A percentile compares a stretch with the other conserved stretches of the same genome.
phyloP scores from a whole-genome alignment of 2,113 vertebrate species.

The Tamias sibiricus region DNA sequence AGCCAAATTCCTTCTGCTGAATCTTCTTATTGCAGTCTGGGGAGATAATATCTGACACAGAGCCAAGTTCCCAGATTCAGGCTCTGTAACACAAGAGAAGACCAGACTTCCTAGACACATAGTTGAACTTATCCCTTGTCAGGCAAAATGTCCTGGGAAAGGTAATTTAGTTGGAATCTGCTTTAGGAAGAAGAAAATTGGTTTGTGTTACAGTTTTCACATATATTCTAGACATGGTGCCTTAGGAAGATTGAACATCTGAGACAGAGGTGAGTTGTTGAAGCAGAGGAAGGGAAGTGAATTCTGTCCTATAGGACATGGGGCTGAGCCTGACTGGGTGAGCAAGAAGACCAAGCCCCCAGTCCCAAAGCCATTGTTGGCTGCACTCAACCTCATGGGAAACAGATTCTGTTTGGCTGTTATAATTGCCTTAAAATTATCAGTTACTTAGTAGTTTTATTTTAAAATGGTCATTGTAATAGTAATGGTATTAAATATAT shows the following conservation, averaged over 20 bases:
- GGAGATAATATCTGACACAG: neutral
- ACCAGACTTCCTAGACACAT: no score
- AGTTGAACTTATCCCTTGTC: neutral
- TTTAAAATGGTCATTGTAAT: neutral
- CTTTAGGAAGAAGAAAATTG: neutral
- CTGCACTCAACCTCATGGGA: neutral
- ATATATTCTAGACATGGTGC: neutral
- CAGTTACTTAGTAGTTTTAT: neutral
- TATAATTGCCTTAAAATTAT: neutral
- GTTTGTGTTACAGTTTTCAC: neutral
- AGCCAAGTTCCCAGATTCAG: neutral
- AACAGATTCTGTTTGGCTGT: neutral
- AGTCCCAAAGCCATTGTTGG: neutral
- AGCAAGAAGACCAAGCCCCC: neutral
- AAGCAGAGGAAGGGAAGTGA: neutral
- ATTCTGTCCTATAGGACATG: neutral
- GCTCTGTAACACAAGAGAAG: neutral
- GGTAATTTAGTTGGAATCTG: neutral
- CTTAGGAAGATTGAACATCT: neutral
- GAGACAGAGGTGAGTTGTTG: neutral
- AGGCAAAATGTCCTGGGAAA: neutral
- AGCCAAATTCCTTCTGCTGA: neutral
- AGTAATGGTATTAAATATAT: neutral
- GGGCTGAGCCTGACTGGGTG: neutral
- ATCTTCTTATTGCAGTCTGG: neutral